A percentile compares a stretch with the other conserved stretches of the same genome.
These are phyloP conservation scores for Blastobasis adustella DNA, from an alignment of 2,888 invertebrate genomes.

Conservation along the genomic window DNA sequence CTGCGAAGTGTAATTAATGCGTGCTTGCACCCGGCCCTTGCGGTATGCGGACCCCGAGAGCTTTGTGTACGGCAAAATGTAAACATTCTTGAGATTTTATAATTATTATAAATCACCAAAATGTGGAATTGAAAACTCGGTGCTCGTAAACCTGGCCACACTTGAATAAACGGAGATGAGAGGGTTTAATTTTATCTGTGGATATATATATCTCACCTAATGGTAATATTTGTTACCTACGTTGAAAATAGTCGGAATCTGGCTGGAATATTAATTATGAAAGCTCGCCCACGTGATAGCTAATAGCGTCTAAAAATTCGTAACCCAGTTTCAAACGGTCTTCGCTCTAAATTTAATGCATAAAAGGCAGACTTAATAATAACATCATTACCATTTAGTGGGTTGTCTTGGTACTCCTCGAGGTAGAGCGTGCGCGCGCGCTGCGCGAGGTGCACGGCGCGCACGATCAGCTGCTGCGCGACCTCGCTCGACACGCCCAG, in stretches of 20 bases:
- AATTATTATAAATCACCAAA: conserved; percentile 10
- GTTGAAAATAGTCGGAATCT: too few relatives aligned
- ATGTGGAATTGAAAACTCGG: not conserved
- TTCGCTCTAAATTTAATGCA: too few relatives aligned
- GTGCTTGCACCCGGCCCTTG: conserved; percentile 63
- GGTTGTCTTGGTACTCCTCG: conserved; percentile 67
- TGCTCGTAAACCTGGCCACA: conserved; percentile 1
- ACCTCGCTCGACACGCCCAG: conserved; percentile 80
- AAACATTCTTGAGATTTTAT: conserved; percentile 55
- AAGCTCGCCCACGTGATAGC: too few relatives aligned
- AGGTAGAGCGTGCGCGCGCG: conserved; percentile 79
- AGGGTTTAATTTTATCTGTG: not conserved
- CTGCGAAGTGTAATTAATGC: conserved; percentile 65
- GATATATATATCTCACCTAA: too few relatives aligned
- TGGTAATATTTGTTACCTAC: too few relatives aligned
- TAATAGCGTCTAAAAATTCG: too few relatives aligned
- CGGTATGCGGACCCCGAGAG: conserved; percentile 40
- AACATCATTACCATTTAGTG: conserved; percentile 40
- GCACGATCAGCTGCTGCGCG: conserved; percentile 81
- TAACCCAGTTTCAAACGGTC: too few relatives aligned
- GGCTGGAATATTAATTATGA: too few relatives aligned
- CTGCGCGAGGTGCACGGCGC: conserved; percentile 83
- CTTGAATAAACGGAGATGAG: not conserved
- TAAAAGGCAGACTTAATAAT: not conserved
- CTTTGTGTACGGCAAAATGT: conserved; percentile 52